Conservation (phyloP, 2,888 invertebrate species). For the Drosophila mercatorum region DNA sequence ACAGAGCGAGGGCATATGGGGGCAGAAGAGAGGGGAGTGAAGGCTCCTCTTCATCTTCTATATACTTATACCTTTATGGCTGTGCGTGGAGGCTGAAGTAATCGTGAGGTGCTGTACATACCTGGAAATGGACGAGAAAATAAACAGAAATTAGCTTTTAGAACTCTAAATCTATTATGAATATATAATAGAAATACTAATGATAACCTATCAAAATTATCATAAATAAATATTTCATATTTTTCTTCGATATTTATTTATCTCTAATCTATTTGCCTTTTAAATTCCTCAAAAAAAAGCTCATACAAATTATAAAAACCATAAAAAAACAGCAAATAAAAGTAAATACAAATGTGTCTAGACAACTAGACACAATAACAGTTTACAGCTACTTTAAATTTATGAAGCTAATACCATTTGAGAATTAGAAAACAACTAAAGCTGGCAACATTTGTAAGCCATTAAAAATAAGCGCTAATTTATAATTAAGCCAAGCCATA, state of each 20-base stretch:
- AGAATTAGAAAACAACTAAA: not conserved
- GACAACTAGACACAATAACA: not conserved
- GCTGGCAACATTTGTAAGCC: not conserved
- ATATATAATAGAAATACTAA: too few relatives aligned
- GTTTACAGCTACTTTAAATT: not conserved
- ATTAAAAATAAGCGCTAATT: not conserved
- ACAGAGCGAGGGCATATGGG: not conserved
- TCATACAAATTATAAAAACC: not conserved
- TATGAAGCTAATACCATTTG: not conserved
- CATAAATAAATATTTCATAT: too few relatives aligned
- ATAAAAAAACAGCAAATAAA: not conserved
- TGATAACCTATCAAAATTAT: too few relatives aligned
- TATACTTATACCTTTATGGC: conserved; percentile 12
- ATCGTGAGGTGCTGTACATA: conserved; percentile 29
- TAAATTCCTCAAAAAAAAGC: not conserved
- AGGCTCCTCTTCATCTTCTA: not conserved
- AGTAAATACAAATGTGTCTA: not conserved
- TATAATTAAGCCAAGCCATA: not conserved
- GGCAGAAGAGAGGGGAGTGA: too few relatives aligned
- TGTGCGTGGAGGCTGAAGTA: not conserved
- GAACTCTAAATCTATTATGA: not conserved
- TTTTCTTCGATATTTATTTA: too few relatives aligned
- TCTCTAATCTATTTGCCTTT: not conserved
- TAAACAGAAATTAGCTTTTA: not conserved
- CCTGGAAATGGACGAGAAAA: conserved; percentile 38